Percentiles rank a stretch among this genome's conserved stretches.
Conservation (phyloP, 1,140 invertebrate species). For the Anoplophora glabripennis region DNA sequence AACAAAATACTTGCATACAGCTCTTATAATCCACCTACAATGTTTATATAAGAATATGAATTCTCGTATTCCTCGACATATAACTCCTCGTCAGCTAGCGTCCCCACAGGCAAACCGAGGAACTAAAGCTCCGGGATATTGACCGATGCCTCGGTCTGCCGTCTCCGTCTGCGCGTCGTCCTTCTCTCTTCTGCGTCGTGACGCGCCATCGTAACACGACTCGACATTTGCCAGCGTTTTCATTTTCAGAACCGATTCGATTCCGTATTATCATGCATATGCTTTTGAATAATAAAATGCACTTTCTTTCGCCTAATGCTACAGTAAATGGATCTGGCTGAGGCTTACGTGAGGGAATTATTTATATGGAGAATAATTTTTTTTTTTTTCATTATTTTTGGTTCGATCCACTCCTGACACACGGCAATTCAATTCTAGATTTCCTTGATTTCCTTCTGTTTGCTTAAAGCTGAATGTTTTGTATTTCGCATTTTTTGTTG, state of each 20-base stretch:
- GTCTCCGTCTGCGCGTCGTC: slow-evolving; percentile 1
- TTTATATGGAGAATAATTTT: no score
- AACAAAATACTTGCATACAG: no score
- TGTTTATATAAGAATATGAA: neutral
- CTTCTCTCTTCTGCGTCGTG: slow-evolving; percentile 21
- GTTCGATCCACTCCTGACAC: no score
- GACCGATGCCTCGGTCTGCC: slow-evolving; percentile 26
- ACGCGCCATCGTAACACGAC: slow-evolving; percentile 23
- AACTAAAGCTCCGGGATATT: slow-evolving; percentile 34
- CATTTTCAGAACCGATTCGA: slow-evolving; percentile 17
- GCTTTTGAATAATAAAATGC: slow-evolving; percentile 20
- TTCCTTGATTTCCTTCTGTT: no score
- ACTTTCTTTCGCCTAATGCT: neutral
- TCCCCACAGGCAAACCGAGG: slow-evolving; percentile 22
- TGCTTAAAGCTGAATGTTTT: no score
- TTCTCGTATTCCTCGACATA: neutral
- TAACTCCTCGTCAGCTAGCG: slow-evolving; percentile 22
- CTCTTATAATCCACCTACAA: neutral
- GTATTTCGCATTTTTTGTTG: no score
- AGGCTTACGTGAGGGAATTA: no score
- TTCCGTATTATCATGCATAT: slow-evolving; percentile 14
- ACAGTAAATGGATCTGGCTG: neutral
- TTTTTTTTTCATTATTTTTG: no score
- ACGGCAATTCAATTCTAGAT: no score
- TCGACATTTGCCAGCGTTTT: slow-evolving; percentile 25